Conservation (phyloP, 2,113 vertebrate genomes). For the Notechis scutatus region DNA sequence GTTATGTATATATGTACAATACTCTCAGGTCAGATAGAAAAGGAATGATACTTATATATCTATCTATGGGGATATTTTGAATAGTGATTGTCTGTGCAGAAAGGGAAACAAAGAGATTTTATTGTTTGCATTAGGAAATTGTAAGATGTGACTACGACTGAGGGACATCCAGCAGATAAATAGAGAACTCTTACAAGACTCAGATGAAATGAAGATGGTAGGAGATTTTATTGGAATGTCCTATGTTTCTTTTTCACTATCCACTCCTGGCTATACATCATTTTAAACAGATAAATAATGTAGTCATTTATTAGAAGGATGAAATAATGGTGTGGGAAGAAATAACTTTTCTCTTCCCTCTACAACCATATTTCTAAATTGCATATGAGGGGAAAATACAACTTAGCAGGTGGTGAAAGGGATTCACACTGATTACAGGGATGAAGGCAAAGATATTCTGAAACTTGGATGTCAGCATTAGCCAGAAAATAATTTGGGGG, state of each 20-base stretch:
- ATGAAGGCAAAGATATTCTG: neutral
- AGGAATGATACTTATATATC: neutral
- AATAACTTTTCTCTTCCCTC: neutral
- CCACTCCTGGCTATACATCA: neutral
- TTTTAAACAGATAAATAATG: neutral
- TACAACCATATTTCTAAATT: neutral
- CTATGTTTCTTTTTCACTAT: neutral
- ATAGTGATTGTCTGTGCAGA: neutral
- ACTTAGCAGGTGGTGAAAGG: neutral
- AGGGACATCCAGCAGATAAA: neutral
- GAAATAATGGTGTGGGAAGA: neutral
- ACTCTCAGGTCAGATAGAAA: neutral
- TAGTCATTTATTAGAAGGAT: neutral
- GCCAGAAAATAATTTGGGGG: neutral
- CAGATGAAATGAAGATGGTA: neutral
- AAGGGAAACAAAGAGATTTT: neutral
- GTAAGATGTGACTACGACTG: neutral
- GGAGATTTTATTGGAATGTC: neutral
- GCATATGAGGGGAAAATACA: neutral
- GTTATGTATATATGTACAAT: neutral
- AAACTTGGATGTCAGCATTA: neutral
- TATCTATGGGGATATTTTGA: neutral
- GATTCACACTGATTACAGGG: neutral
- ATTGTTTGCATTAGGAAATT: neutral
- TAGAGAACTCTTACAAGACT: neutral